A percentile compares a stretch with the other conserved stretches of the same genome.
These are phyloP conservation scores for Phrynosoma platyrhinos DNA, from an alignment of 2,113 vertebrate genomes.

Conservation along the genomic window DNA sequence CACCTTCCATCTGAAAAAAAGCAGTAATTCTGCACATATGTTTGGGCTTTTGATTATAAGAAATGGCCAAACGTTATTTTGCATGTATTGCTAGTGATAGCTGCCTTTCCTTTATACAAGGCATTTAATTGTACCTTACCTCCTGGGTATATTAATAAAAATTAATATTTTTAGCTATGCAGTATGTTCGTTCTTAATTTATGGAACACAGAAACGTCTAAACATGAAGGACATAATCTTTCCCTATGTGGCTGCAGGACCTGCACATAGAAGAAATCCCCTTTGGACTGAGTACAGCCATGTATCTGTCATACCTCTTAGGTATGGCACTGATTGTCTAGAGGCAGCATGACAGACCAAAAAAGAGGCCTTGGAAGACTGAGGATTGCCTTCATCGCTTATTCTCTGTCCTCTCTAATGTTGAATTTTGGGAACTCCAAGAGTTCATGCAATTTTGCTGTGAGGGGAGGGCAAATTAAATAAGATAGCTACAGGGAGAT, in stretches of 20 bases:
- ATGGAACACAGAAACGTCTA: neutral
- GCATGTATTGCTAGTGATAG: neutral
- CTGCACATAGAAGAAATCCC: neutral
- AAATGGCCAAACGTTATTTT: neutral
- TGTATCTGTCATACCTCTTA: neutral
- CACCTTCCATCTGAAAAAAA: slow-evolving; percentile 58
- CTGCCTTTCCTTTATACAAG: neutral
- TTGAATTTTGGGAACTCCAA: neutral
- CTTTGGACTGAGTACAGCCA: neutral
- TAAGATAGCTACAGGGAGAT: neutral
- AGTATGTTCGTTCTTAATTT: neutral
- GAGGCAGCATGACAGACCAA: neutral
- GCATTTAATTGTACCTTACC: neutral
- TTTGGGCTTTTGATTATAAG: slow-evolving; percentile 14
- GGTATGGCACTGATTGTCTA: neutral
- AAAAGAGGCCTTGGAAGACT: neutral
- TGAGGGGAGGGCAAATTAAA: neutral
- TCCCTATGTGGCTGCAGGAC: neutral
- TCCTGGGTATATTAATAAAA: neutral
- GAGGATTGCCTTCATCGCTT: neutral
- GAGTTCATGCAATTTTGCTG: neutral
- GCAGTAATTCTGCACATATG: slow-evolving; percentile 56
- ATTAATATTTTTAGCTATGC: slow-evolving; percentile 5
- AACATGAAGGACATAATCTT: neutral
- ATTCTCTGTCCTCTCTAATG: neutral